Conservation (phyloP, 2,888 invertebrate genomes). For the Apamea crenata region DNA sequence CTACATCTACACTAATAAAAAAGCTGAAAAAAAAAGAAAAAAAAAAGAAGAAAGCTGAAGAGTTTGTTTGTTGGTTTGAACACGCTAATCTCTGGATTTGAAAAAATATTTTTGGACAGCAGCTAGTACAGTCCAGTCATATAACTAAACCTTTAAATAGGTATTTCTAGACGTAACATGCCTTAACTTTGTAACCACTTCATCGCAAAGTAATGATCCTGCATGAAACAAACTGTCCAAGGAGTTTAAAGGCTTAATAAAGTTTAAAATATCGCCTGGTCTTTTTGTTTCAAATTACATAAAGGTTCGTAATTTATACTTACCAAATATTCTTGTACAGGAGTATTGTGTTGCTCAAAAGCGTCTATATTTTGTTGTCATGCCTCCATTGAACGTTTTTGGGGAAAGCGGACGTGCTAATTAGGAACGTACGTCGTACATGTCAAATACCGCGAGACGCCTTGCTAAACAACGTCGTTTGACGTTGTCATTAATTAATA, state of each 20-base stretch:
- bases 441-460: conserved; percentile 60
- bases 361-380: conserved; percentile 27
- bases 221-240: conserved; percentile 5
- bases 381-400: conserved; percentile 32
- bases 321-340: conserved; percentile 7
- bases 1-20: neutral
- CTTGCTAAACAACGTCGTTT: conserved; percentile 55
- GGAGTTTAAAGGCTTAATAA: conserved; percentile 19
- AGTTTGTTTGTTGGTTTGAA: neutral
- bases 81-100: no score
- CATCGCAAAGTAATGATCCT: neutral
- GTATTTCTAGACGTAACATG: neutral
- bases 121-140: no score
- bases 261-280: conserved; percentile 16
- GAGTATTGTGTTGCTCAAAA: conserved; percentile 41
- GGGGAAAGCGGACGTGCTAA: conserved; percentile 47
- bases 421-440: conserved; percentile 52
- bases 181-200: neutral
- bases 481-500: conserved; percentile 59
- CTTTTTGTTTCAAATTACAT: conserved; percentile 27
- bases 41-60: no score
- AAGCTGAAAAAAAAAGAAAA: no score
- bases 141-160: neutral
- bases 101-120: neutral
- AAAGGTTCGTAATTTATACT: conserved; percentile 29